Evolutionary conservation across 2,888 invertebrate species (phyloP), one percentile per base, ranked within the genome.

Genomic region (Pharmacophagus antenor): DNA sequence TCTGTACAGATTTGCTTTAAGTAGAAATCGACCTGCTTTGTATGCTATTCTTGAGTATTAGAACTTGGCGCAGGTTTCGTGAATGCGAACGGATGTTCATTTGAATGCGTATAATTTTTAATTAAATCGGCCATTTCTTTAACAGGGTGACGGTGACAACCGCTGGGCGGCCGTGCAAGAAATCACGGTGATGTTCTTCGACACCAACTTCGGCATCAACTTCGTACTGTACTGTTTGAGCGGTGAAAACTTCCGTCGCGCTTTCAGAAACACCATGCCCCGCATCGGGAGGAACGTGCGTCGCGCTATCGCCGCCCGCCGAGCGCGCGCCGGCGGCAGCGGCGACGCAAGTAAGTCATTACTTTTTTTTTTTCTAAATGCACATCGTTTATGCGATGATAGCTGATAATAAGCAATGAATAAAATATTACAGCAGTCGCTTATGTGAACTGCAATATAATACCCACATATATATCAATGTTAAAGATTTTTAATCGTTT

Each of bases 141-240:
- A 62, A 37, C 76, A 86, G 85, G 73, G 65, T 18, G 60, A 70
- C 0, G 63, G 66, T 10, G 77, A 80, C 25, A 67, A 79, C 15
- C 62, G 58, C 23, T 91, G 92, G 75, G 80, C 92, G 22, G 87
- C 92, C 0, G 71, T 93, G 31, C 95, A 95, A 73, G 94, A 94
- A 68, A 84, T 94, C 64, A 92, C 93, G 58, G 91, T 94, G 64
- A 85, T 94, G 66, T 89, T 96, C 49, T 97, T 95, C 84, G 92
- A 95, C 74, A 94, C 95, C 5, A 96, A 96, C 84, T 97, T 95
- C 74, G 95, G 95, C 44, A 95, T 96, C 58, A 96, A 96, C 84
- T 96, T 96, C 76, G 91, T 94, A 2, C 90, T 97, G 47, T 97
- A 97, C 84, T 96, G 96, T 83, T 92, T 95, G 51, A 94, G 94